Conservation (phyloP, 2,797 vertebrate species). For the Acridotheres tristis region DNA sequence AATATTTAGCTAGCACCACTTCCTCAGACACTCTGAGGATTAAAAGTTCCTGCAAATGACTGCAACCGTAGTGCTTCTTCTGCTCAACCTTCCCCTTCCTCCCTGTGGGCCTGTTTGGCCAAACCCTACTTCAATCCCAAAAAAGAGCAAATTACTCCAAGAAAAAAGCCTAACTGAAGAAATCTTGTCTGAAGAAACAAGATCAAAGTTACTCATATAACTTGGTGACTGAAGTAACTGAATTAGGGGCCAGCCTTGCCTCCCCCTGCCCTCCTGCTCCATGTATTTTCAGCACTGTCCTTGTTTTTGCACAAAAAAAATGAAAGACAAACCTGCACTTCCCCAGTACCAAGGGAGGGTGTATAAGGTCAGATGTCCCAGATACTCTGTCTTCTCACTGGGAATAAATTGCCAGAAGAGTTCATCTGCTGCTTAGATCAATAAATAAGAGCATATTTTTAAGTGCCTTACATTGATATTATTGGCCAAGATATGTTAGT, state of each 20-base stretch:
- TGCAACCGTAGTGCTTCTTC: background rate
- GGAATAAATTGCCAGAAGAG: background rate
- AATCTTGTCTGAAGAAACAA: background rate
- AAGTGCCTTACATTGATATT: background rate
- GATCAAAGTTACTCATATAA: background rate
- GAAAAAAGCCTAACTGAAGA: background rate
- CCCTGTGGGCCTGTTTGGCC: rapidly evolving
- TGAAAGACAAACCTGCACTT: background rate
- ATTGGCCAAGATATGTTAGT: background rate
- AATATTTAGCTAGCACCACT: background rate
- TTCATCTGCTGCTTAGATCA: background rate
- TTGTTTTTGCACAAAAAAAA: background rate
- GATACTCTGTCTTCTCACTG: background rate
- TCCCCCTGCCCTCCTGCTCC: background rate
- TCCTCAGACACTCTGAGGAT: background rate
- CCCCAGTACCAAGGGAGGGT: background rate
- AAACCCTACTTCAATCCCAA: background rate
- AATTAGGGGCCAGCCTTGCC: background rate
- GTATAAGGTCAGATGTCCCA: background rate
- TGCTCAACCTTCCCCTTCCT: background rate
- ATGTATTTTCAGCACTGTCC: background rate
- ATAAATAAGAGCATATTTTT: background rate
- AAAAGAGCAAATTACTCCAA: background rate
- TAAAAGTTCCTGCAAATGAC: background rate
- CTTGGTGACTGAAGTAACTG: background rate